Percentiles rank a stretch among this genome's conserved stretches.
Conservation (phyloP, 1,140 invertebrate genomes). For the Zaprionus capensis region DNA sequence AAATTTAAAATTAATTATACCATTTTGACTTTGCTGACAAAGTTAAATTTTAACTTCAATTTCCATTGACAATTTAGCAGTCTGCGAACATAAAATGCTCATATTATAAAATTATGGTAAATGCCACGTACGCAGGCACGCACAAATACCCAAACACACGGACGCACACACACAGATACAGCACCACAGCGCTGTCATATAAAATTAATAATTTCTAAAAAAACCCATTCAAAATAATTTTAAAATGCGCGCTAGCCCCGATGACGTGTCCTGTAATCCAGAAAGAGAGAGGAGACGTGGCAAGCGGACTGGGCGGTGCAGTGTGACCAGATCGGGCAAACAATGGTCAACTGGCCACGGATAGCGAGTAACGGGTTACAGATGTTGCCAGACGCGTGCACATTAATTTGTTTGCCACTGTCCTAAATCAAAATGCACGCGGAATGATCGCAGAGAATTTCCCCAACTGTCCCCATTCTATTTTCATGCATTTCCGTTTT, state of each 20-base stretch:
- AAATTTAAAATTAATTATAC: background rate
- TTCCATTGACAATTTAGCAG: constrained; percentile 30
- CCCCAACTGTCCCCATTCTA: background rate
- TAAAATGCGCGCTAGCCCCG: constrained; percentile 54
- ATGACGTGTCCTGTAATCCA: constrained; percentile 52
- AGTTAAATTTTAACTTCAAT: constrained; percentile 25
- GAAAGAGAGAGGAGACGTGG: background rate
- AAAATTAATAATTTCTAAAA: constrained; percentile 82
- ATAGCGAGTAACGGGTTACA: constrained; percentile 14
- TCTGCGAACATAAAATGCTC: constrained; percentile 27
- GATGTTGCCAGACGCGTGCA: background rate
- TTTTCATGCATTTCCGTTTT: constrained; percentile 21
- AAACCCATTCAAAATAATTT: constrained; percentile 79
- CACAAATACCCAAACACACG: background rate
- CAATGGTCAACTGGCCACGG: background rate
- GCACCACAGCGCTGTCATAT: constrained; percentile 54
- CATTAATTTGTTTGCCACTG: constrained; percentile 5
- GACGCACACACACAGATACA: background rate
- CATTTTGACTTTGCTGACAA: background rate
- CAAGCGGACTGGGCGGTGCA: constrained; percentile 48
- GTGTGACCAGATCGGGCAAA: constrained; percentile 51
- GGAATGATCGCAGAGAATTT: constrained; percentile 11
- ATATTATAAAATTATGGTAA: constrained; percentile 61
- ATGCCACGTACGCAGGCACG: constrained; percentile 59
- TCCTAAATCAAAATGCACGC: constrained; percentile 29